Base-by-base conservation (phyloP, 2,797 vertebrate genomes). In the Hephaestus fuliginosus region DNA sequence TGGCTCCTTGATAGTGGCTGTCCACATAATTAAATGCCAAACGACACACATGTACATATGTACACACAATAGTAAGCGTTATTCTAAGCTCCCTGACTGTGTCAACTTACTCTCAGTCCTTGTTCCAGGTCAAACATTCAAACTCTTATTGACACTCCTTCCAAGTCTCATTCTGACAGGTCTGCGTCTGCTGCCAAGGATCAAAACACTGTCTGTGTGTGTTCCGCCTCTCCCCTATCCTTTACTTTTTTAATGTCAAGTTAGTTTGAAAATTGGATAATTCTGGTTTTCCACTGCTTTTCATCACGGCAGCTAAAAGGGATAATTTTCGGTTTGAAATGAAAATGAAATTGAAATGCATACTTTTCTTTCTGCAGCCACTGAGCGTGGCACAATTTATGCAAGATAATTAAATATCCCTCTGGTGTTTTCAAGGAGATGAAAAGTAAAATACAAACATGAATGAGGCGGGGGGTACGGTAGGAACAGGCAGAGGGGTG, bases 141-240 rank as follows among this genome's bases (percentile, higher is more conserved):
- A 61, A 84, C 48, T 55, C 25, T 66, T 84, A 75, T 80, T 88
- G 82, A 83, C 86, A 74, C 69, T 78, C 52, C 56, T 48, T 89
- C 72, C 86, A 70, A 76, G 62, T 86, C 62, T 83, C 71, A 64
- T 86, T 69, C 43, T 82, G 62, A 64, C 68, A 73, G 55, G 53
- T 75, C 58, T 80, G 68, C 53, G 30, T 67, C 69, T 74, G 46
- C 71, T 70, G 70, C 74, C 41, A 9, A 3, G 18, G 39, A 88
- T 85, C 68, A 82, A 75, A 86, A 77, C 53, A 43, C 56, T 25
- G 70, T 51, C 73, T 78, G 2, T 53, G 22, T 7, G 22, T 39
- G 43, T 25, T 60, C 67, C 10, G 8, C 44, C 56, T 68, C 49
- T 4, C n/a, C 11, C 49, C 6, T 33, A 20, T 48, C 67, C 44